Conservation (phyloP, 2,888 invertebrate genomes). For the Mimachlamys varia region DNA sequence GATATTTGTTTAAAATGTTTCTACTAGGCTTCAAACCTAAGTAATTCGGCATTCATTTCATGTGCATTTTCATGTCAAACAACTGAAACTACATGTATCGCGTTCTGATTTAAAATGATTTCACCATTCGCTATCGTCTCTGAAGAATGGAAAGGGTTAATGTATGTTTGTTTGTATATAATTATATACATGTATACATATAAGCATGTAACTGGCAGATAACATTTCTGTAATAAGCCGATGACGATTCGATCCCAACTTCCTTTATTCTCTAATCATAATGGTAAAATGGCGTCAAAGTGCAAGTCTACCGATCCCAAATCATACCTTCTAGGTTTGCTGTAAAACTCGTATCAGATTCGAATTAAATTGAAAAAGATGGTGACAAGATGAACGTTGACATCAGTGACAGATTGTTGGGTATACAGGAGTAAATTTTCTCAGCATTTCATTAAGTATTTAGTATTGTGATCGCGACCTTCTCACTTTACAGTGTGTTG, state of each 20-base stretch:
- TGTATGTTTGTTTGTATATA: too few relatives aligned
- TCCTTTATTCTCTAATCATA: background rate
- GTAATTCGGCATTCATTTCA: background rate
- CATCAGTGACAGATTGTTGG: background rate
- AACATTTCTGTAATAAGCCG: too few relatives aligned
- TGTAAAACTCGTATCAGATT: too few relatives aligned
- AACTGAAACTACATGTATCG: background rate
- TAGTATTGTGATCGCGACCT: background rate
- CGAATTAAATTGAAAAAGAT: background rate
- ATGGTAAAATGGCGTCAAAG: too few relatives aligned
- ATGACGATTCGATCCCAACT: background rate
- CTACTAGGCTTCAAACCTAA: background rate
- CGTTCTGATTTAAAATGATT: too few relatives aligned
- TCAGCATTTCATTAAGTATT: slow-evolving; percentile 28
- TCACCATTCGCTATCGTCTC: background rate
- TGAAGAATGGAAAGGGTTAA: background rate
- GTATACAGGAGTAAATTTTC: background rate
- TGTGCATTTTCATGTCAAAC: background rate
- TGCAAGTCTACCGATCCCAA: background rate
- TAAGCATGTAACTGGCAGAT: too few relatives aligned
- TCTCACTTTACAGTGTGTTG: background rate
- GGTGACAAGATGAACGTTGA: slow-evolving; percentile 9
- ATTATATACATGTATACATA: too few relatives aligned
- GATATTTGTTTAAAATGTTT: background rate
- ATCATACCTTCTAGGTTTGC: background rate